Evolutionary conservation across 2,113 vertebrate species (phyloP), one percentile per base, ranked within the genome.

Genomic region (Brachirus orientalis): DNA sequence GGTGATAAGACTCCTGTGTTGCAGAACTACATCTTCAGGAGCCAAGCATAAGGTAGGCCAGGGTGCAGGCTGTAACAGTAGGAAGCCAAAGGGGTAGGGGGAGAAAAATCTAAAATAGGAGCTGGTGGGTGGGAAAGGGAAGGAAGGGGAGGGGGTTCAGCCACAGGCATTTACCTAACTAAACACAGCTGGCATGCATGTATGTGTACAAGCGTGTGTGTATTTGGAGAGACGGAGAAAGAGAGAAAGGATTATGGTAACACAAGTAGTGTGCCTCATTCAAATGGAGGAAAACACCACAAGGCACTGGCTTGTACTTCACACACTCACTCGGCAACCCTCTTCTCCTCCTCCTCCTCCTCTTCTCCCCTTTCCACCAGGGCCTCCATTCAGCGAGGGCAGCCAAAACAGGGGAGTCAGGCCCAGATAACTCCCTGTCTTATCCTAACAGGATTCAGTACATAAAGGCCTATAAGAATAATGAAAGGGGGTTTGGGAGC

Each of bases 381-480:
- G 73, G 85, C 80, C 84, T 84, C 63, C 76, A 77, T 89, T 83
- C 86, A 84, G 76, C 11, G 46, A 86, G 84, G 70, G 65, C 78
- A 81, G 82, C 88, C 87, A 89, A 88, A 77, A 80, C 77, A 84
- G 65, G 63, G 82, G 82, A 88, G 81, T 72, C 54, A 52, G 75
- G 86, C 82, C 78, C 86, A 84, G 79, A 91, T 89, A 89, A 86
- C 85, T 88, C 87, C 79, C 85, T 12, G 70, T 89, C 85, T 86
- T 89, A 79, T 88, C 82, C 88, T 90, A 92, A 91, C 90, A 91
- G 89, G 91, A 91, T 89, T 91, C 84, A 70, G 83, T 79, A 88
- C 81, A 91, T 90, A 92, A 91, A 89, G 85, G 83, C 80, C 80
- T 82, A 64, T 82, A 81, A 62, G 80, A 82, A 86, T 88, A 91